phyloP scores from a whole-genome alignment of 2,113 vertebrate species.

The Semicossyphus pulcher region DNA sequence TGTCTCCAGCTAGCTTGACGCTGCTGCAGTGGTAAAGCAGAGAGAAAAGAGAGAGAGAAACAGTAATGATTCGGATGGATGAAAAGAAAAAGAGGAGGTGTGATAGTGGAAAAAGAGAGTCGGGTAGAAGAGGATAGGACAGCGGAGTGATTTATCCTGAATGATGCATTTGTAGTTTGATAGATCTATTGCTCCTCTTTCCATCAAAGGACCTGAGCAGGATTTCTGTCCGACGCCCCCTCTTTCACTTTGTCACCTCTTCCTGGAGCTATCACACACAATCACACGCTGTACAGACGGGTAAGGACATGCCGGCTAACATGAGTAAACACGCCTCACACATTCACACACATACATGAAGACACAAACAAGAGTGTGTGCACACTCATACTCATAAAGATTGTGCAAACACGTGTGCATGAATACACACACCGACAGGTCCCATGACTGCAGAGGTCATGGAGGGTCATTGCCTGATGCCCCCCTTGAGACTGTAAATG shows the following conservation, averaged over 20 bases:
- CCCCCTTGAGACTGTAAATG: slow-evolving; percentile 50
- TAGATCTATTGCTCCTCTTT: slow-evolving; percentile 31
- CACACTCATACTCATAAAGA: not conserved
- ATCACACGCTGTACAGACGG: not conserved
- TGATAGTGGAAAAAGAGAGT: slow-evolving; percentile 3
- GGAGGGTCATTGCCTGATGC: slow-evolving; percentile 33
- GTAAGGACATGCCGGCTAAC: not conserved
- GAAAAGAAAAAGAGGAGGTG: not conserved
- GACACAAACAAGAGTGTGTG: not conserved
- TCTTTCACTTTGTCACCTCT: slow-evolving; percentile 11
- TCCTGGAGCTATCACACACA: slow-evolving; percentile 13
- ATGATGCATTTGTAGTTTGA: slow-evolving; percentile 24
- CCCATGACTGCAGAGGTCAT: slow-evolving; percentile 40
- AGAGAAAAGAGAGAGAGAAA: slow-evolving; percentile 13
- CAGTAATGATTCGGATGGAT: slow-evolving; percentile 13
- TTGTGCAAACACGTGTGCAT: not conserved
- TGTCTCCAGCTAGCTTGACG: slow-evolving; percentile 46
- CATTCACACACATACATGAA: not conserved
- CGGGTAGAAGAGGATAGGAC: not conserved
- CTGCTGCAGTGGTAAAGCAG: slow-evolving; percentile 72
- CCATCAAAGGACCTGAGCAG: slow-evolving; percentile 6
- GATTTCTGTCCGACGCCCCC: slow-evolving; percentile 5
- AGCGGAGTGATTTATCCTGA: slow-evolving; percentile 10
- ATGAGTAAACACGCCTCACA: slow-evolving; percentile 13
- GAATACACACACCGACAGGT: not conserved